These are phyloP conservation scores for Bombus pascuorum DNA, from an alignment of 1,140 invertebrate genomes.

Conservation along the genomic window DNA sequence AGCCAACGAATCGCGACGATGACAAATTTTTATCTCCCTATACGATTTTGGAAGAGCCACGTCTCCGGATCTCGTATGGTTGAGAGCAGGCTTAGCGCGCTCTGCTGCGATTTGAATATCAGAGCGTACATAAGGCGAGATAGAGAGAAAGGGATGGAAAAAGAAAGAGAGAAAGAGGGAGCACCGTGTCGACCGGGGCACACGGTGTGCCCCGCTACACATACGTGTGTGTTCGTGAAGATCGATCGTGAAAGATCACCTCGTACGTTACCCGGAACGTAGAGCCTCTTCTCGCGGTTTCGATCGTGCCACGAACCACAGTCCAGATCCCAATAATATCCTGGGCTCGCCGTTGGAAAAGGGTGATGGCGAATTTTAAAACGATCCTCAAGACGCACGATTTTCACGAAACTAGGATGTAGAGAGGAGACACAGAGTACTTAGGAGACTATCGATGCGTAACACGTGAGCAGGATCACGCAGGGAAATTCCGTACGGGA, in stretches of 20 bases:
- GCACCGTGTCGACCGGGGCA: constrained; percentile 28
- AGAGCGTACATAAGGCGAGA: constrained; percentile 32
- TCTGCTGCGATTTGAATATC: constrained; percentile 64
- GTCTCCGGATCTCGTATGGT: constrained; percentile 47
- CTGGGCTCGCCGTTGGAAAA: not conserved
- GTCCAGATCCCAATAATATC: constrained; percentile 40
- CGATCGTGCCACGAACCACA: constrained; percentile 44
- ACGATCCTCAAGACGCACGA: not conserved
- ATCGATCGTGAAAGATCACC: constrained; percentile 79
- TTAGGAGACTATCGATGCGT: not conserved
- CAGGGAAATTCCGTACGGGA: not conserved
- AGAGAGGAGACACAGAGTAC: not conserved
- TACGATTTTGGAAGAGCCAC: constrained; percentile 40
- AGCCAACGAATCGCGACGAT: too few relatives aligned
- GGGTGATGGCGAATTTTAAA: constrained; percentile 3
- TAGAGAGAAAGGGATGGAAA: not conserved
- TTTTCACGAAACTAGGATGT: not conserved
- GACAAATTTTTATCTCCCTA: constrained; percentile 55
- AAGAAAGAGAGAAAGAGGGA: not conserved
- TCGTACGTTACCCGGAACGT: constrained; percentile 52
- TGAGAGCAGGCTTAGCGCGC: constrained; percentile 57
- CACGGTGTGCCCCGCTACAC: constrained; percentile 42
- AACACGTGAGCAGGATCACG: constrained; percentile 6
- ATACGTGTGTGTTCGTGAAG: constrained; percentile 39
- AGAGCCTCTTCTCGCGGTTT: constrained; percentile 47